Base-by-base conservation (phyloP, 1,140 invertebrate genomes). In the Camponotus pennsylvanicus region DNA sequence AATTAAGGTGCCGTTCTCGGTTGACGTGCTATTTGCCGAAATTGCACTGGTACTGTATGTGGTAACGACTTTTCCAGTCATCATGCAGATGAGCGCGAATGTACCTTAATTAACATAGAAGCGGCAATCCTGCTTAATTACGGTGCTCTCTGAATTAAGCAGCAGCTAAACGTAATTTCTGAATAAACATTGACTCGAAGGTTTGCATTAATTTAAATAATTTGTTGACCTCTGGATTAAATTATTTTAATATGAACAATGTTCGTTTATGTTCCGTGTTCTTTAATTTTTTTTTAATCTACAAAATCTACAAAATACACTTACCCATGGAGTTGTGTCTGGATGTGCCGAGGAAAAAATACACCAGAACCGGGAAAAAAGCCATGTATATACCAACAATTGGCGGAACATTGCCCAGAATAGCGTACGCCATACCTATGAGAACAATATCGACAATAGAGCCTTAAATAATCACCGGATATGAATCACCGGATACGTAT, bases 321-420 rank as follows among this genome's bases (percentile, higher is more conserved):
- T 95, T 95, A 96, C 99, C 99, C 95, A 99, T 97, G 2, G 98
- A 99, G 27, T 98, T 97, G 91, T 99, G 99, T 66, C 96, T 96
- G 1, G 98, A 99, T 7, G 98, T 99, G 42, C 98, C 99, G 79
- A 99, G 96, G 66, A 99, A 95, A 75, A 98, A 96, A 93, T 99
- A 99, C 6, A 99, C 95, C 0, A 99, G 93, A 0, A 98, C 97
- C 3, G 98, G 98, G 95, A 99, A 99, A 91, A 99, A 98, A 0
- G 98, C 98, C 96, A 99, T 98, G 94, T 99, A 99, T 3, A 99
- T 96, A 6, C 99, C 99, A 78, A 97, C 96, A 45, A 99, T 97
- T 0, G 99, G 97, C 0, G 97, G 97, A 1, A 99, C 97, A 85
- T 97, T 97, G 0, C 97, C 98, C 64, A 99, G 93, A 73, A 99